A percentile compares a stretch with the other conserved stretches of the same genome.
phyloP scores from a whole-genome alignment of 1,140 invertebrate genomes.

The Diorhabda sublineata region DNA sequence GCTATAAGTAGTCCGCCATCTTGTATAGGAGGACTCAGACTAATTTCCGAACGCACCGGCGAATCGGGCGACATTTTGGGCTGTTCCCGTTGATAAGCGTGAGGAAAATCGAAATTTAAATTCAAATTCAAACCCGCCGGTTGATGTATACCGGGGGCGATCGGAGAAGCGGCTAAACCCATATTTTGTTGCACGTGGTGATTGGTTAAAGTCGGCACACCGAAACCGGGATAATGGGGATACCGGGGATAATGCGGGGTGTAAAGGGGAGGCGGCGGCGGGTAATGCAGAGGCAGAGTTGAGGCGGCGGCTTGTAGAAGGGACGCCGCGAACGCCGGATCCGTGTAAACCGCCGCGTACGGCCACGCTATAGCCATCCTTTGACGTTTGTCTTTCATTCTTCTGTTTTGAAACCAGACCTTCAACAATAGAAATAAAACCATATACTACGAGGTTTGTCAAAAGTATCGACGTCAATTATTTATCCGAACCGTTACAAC shows the following conservation, averaged over 20 bases:
- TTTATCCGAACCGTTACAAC: too few species aligned
- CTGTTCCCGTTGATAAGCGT: constrained; percentile 19
- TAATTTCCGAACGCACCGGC: constrained; percentile 41
- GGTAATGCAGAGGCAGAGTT: constrained; percentile 48
- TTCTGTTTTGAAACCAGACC: constrained; percentile 98
- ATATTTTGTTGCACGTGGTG: constrained; percentile 24
- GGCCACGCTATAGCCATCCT: constrained; percentile 91
- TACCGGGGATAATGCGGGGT: constrained; percentile 46
- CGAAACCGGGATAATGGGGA: constrained; percentile 48
- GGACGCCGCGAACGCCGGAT: constrained; percentile 87
- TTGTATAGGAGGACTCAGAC: constrained; percentile 40
- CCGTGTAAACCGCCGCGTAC: constrained; percentile 86
- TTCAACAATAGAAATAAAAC: constrained; percentile 49
- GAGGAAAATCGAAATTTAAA: constrained; percentile 36
- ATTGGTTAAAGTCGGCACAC: constrained; percentile 25
- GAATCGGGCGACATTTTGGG: constrained; percentile 33
- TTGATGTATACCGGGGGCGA: constrained; percentile 23
- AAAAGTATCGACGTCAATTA: too few species aligned
- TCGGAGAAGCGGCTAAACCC: constrained; percentile 17
- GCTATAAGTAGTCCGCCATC: constrained; percentile 35
- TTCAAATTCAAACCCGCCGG: constrained; percentile 39
- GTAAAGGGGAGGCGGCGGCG: constrained; percentile 50
- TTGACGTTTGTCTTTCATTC: constrained; percentile 99
- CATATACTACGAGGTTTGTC: too few species aligned
- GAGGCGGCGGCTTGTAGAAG: constrained; percentile 83